Evolutionary conservation across 2,888 invertebrate genomes (phyloP).

Genomic region (Argyra leucocephala): DNA sequence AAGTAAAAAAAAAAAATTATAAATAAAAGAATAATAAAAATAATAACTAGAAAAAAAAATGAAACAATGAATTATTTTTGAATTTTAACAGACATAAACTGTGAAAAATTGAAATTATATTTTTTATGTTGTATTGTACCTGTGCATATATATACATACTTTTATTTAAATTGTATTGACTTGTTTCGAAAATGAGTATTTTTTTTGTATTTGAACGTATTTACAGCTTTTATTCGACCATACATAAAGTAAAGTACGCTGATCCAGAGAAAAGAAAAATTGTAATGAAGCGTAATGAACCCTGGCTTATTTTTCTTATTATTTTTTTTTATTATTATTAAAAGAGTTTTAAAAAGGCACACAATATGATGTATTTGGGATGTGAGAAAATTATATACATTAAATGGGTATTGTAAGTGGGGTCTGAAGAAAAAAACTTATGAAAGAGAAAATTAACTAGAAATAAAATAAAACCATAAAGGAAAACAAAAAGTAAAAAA

Average conservation of each 20-base stretch:
- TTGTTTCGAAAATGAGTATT: neutral
- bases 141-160: no score
- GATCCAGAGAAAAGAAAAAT: neutral
- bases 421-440: neutral
- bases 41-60: no score
- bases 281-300: neutral
- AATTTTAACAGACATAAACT: neutral
- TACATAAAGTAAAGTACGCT: neutral
- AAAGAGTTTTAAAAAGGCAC: neutral
- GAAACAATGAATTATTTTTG: neutral
- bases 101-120: neutral
- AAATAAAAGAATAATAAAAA: no score
- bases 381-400: neutral
- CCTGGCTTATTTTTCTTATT: neutral
- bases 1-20: no score
- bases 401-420: neutral
- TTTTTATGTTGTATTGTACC: neutral
- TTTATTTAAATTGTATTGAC: no score
- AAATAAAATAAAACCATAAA: neutral
- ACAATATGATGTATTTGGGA: neutral
- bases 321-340: neutral
- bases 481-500: neutral
- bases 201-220: neutral
- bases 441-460: neutral
- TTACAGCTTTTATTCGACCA: neutral